Conservation (phyloP, 2,797 vertebrate genomes). For the Fistularia commersonii region DNA sequence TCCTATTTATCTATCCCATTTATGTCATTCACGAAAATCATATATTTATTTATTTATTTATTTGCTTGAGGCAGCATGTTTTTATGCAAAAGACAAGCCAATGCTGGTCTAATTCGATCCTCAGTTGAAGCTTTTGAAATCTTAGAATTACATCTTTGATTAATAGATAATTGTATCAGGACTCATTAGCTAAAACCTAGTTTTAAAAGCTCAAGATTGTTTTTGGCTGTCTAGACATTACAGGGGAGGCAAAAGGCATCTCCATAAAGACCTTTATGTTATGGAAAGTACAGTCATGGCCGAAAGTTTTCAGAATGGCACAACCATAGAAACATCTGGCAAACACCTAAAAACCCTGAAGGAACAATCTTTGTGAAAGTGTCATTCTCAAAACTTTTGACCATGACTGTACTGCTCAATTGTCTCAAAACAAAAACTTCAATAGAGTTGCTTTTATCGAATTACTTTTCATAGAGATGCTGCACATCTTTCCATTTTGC, state of each 20-base stretch:
- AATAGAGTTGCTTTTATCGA: conserved; percentile 40
- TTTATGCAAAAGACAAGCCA: conserved; percentile 17
- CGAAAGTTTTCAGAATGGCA: no score
- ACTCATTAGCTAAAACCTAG: no score
- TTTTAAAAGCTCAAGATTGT: neutral
- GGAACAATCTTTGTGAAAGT: no score
- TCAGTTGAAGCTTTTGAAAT: conserved; percentile 37
- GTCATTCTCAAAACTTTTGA: no score
- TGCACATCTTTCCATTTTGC: conserved; percentile 5
- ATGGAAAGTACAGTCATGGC: conserved; percentile 19
- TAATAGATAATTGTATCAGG: conserved; percentile 33
- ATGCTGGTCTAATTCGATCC: conserved; percentile 24
- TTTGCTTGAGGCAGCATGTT: no score
- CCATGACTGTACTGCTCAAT: no score
- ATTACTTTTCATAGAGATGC: conserved; percentile 19
- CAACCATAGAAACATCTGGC: no score
- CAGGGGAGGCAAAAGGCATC: conserved; percentile 20
- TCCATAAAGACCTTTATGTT: conserved; percentile 30
- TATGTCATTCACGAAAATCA: no score
- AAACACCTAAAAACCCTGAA: no score
- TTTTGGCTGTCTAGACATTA: conserved; percentile 40
- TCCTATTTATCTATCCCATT: no score
- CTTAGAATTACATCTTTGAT: conserved; percentile 44
- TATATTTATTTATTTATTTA: no score
- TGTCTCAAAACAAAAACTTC: conserved; percentile 36